Base-by-base conservation (phyloP, 2,797 vertebrate genomes). In the Crax fasciolata region DNA sequence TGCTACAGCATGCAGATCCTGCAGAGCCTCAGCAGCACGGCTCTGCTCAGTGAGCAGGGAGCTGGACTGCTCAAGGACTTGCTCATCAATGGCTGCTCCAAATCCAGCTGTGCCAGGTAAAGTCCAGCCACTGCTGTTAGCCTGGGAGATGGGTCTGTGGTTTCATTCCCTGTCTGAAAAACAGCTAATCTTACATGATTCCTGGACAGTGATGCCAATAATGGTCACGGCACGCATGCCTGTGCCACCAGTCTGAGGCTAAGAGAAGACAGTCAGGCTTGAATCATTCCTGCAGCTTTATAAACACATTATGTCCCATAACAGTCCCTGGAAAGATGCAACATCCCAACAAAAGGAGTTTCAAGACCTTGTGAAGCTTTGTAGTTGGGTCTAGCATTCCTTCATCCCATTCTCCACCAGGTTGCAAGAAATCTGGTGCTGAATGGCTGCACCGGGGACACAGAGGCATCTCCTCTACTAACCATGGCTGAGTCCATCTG, bases 71-170 rank as follows among this genome's bases (percentile, higher is more conserved):
- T 77, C 3, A 1, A 62, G 70, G 65, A 32, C 54, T 58, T 49
- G 43, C 24, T 25, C 21, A 58, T 14, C 16, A 20, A 11, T 32
- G 6, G n/a, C 73, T 52, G 30, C 58, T 86, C 68, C 77, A 75
- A 62, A 81, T 81, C 27, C 80, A 76, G 0, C 62, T 49, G 5
- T 58, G 51, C 23, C 52, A 14, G 0, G 0, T 57, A 68, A 80
- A 92, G 32, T 51, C 52, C 39, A 59, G 7, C 10, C 52, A 27
- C 58, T 71, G 51, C 30, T 51, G 9, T 74, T 52, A 79, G 6
- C 19, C 35, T 75, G 28, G 35, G 58, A 89, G 48, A 17, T 44
- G 15, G 21, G 30, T 15, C 11, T 8, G 14, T 48, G 6, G 6
- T 59, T 89, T 91, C 39, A 70, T 83, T 68, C 51, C 28, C n/a